phyloP scores from a whole-genome alignment of 2,797 vertebrate species.

The Carcharodon carcharias region DNA sequence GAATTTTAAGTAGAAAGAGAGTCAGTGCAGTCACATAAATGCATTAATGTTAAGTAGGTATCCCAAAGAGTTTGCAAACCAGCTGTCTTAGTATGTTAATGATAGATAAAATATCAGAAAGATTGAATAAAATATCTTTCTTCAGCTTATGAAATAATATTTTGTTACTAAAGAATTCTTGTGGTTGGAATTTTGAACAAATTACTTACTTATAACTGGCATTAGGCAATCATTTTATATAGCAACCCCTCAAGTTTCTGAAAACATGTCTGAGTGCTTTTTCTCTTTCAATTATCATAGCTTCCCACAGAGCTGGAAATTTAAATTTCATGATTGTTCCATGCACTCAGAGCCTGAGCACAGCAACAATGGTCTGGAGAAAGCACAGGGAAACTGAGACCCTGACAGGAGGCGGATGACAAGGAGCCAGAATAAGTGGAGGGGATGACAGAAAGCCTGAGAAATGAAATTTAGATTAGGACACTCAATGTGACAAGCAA shows the following conservation, averaged over 20 bases:
- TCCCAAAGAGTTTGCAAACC: not conserved
- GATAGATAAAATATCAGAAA: not conserved
- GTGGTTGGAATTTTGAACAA: not conserved
- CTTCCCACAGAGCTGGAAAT: not conserved
- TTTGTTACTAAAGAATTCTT: not conserved
- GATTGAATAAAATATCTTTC: not conserved
- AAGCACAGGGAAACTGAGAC: not conserved
- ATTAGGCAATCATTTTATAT: not conserved
- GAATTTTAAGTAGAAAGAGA: not conserved
- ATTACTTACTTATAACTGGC: not conserved
- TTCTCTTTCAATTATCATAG: not conserved
- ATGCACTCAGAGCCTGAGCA: not conserved
- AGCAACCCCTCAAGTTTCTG: too few relatives aligned
- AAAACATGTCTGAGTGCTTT: not conserved
- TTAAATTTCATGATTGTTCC: not conserved
- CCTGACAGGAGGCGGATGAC: not conserved
- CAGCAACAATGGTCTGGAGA: not conserved
- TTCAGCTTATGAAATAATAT: not conserved
- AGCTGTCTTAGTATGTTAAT: not conserved
- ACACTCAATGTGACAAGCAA: not conserved
- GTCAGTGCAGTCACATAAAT: not conserved
- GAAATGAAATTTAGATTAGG: not conserved
- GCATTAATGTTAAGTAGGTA: not conserved
- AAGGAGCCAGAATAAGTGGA: not conserved
- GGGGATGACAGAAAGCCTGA: not conserved